Conservation (phyloP, 2,888 invertebrate species). For the Dinocampus coccinellae region DNA sequence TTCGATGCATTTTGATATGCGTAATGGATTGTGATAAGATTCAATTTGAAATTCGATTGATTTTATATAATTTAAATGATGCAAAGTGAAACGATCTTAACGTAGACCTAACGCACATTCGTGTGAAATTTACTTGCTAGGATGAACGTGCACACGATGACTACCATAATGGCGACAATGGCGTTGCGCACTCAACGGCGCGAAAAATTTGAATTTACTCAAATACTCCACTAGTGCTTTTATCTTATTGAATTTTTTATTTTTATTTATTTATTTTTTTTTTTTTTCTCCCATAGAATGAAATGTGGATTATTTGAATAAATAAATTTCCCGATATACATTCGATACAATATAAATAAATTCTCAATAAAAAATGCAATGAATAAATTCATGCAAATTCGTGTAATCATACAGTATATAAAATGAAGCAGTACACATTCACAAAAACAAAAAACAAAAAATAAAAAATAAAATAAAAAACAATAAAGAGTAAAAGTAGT, state of each 20-base stretch:
- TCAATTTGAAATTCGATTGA: neutral
- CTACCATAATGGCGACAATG: constrained; percentile 29
- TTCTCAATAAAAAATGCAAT: no score
- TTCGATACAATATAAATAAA: no score
- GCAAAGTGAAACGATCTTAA: neutral
- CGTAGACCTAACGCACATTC: neutral
- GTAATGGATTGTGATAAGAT: neutral
- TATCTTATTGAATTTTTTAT: no score
- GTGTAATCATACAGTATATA: neutral
- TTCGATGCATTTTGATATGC: neutral
- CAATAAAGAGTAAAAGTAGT: neutral
- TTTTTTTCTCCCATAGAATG: no score
- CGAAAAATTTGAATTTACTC: constrained; percentile 35
- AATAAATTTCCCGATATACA: no score
- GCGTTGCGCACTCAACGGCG: constrained; percentile 8
- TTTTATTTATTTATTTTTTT: no score
- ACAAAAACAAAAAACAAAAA: neutral
- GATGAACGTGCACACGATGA: constrained; percentile 30
- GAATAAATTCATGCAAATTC: neutral
- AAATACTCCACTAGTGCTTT: no score
- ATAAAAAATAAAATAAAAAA: neutral
- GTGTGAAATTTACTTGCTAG: neutral
- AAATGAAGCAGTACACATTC: neutral
- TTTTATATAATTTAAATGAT: neutral
- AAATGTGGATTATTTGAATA: no score